Evolutionary conservation across 2,797 vertebrate genomes (phyloP).

Genomic region (Kryptolebias ocellatus): DNA sequence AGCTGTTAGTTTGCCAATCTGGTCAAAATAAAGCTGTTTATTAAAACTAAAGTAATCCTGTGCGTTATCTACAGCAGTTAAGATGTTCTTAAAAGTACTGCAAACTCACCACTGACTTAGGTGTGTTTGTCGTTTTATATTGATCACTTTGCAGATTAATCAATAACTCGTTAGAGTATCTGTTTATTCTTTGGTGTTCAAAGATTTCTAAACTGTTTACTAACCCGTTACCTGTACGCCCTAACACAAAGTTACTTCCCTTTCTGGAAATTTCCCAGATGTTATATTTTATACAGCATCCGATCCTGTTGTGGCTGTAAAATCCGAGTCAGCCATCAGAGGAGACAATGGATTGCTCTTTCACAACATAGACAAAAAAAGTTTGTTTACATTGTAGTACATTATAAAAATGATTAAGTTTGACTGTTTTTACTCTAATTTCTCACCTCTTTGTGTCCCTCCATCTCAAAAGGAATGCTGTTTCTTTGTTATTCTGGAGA

Average conservation of each 20-base stretch:
- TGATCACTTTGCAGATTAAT: too few relatives aligned
- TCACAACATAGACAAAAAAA: background rate
- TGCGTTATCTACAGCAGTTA: too few relatives aligned
- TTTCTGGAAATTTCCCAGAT: background rate
- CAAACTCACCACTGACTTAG: background rate
- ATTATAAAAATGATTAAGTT: too few relatives aligned
- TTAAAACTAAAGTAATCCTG: too few relatives aligned
- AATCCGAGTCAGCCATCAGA: background rate
- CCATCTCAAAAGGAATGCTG: too few relatives aligned
- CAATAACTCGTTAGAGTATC: too few relatives aligned
- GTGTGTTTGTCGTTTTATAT: background rate
- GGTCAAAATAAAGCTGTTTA: too few relatives aligned
- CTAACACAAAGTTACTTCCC: background rate
- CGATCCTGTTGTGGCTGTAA: background rate
- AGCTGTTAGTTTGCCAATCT: too few relatives aligned
- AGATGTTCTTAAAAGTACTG: too few relatives aligned
- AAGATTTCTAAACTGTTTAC: background rate
- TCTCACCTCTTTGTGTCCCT: too few relatives aligned
- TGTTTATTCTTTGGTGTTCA: background rate
- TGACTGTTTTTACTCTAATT: too few relatives aligned
- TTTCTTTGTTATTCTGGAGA: too few relatives aligned
- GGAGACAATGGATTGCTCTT: background rate
- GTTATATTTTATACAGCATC: background rate
- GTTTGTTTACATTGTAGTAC: background rate
- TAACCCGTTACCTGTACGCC: background rate